These are phyloP conservation scores for Chironex yamaguchii DNA, from an alignment of 30 jellyfish, hydroid and myxozoan genomes.

Conservation along the genomic window DNA sequence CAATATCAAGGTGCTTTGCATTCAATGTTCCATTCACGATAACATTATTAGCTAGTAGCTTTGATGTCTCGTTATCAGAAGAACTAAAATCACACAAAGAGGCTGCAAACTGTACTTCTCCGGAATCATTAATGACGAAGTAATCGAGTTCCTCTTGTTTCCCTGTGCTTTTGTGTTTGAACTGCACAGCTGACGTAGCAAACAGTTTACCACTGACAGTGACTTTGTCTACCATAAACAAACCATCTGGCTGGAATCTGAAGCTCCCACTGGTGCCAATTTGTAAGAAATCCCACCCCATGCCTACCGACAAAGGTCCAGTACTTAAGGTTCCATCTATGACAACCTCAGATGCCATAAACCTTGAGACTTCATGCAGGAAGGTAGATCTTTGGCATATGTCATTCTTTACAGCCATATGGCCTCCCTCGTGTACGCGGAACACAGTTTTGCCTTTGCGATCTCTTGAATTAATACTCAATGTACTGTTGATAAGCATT, in stretches of 20 bases:
- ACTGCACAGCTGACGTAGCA: constrained; percentile 30
- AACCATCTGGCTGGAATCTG: constrained; percentile 51
- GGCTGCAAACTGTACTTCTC: constrained; percentile 60
- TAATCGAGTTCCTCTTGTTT: constrained; percentile 31
- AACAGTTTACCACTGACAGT: constrained; percentile 33
- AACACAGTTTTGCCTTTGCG: constrained; percentile 49
- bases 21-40: constrained; percentile 1
- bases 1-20: constrained; percentile 32
- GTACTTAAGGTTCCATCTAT: constrained; percentile 53
- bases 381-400: too few relatives aligned
- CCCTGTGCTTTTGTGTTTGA: constrained; percentile 8
- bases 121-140: constrained; percentile 16
- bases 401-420: too few relatives aligned
- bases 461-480: constrained; percentile 48
- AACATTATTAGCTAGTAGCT: neutral
- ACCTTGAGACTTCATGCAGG: too few relatives aligned
- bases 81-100: too few relatives aligned
- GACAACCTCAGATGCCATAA: constrained; percentile 56
- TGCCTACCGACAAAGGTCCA: constrained; percentile 37
- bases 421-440: constrained; percentile 42
- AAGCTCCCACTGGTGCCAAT: constrained; percentile 62
- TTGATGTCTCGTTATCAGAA: too few relatives aligned
- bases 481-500: constrained; percentile 33
- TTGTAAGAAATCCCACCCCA: constrained; percentile 59
- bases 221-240: constrained; percentile 27